Conservation (phyloP, 2,888 invertebrate species). For the Agrotis exclamationis region DNA sequence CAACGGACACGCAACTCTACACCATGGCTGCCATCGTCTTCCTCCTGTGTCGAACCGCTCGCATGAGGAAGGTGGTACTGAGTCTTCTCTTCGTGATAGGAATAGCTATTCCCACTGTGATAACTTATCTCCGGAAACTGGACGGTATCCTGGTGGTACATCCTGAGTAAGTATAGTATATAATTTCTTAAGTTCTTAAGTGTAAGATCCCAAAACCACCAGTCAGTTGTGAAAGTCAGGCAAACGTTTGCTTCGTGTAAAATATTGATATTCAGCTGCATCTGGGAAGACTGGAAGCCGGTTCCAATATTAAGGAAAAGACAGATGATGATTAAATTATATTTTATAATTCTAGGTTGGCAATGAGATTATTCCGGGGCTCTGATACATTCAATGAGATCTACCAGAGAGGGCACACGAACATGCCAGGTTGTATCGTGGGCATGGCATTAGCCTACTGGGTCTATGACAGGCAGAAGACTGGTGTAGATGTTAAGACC, state of each 20-base stretch:
- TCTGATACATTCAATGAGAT: slow-evolving; percentile 70
- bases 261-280: no score
- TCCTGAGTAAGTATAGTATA: slow-evolving; percentile 55
- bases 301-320: no score
- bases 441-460: slow-evolving; percentile 75
- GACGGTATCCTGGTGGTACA: slow-evolving; percentile 40
- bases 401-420: slow-evolving; percentile 77
- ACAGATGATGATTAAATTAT: no score
- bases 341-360: slow-evolving; percentile 54
- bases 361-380: slow-evolving; percentile 52
- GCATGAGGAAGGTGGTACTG: slow-evolving; percentile 45
- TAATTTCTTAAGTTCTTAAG: no score
- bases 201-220: no score
- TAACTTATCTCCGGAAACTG: slow-evolving; percentile 55
- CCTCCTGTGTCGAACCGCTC: slow-evolving; percentile 39
- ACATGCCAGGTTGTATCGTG: slow-evolving; percentile 71
- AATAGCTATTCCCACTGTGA: slow-evolving; percentile 37
- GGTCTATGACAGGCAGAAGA: slow-evolving; percentile 71
- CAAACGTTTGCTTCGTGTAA: no score
- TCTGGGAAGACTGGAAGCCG: no score
- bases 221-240: no score
- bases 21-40: slow-evolving; percentile 63
- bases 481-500: slow-evolving; percentile 53
- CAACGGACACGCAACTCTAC: slow-evolving; percentile 73
- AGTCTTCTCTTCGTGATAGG: slow-evolving; percentile 53